Base-by-base conservation (phyloP, 37 sponge, comb jelly and placozoan species). In the Mnemiopsis leidyi region DNA sequence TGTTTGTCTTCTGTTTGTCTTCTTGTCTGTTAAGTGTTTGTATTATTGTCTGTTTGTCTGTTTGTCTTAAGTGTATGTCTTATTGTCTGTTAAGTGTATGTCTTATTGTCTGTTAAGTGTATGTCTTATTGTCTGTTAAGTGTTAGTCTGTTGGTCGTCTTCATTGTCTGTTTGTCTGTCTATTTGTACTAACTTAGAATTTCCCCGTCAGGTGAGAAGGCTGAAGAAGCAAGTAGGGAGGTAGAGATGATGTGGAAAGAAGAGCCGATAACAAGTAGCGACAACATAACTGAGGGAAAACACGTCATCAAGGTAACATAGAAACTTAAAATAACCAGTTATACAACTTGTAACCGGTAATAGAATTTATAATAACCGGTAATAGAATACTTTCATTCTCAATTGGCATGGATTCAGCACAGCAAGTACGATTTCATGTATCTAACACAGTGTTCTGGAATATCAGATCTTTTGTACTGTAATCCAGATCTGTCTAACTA, bases 241-340 rank as follows among this genome's bases (percentile, higher is more conserved):
- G 90, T 85, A 37, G 90, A 85, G 48, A 38, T 85, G 90, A 40
- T 85, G 90, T 85, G 90, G 90, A 85, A 40, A 13, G 75, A 71
- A 25, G 90, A 85, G 23, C 90, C 90, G 2, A 85, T 85, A n/a
- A 85, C 90, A 3, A 85, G 48, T 28, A 85, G 90, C 39, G 90
- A 85, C 25, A 33, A 85, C 24, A 85, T 85, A n/a, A 85, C 90
- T 20, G 40, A 38, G 40, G 90, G 90, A 21, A 85, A 85, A 21
- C 90, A 85, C 61, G 61, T 85, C 28, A 85, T 85, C 61, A 85
- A 85, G 90, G 90, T 85, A 71, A 71, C 75, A 23, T 5, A 29
- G 13, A 48, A 18, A 48, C 61, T 13, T 48, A n/a, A n/a, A n/a
- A n/a, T n/a, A n/a, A n/a, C n/a, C n/a, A n/a, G n/a, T n/a, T n/a